Percentiles rank a stretch among this genome's conserved stretches.
Conservation (phyloP, 1,140 invertebrate genomes). For the Zaprionus lachaisei region DNA sequence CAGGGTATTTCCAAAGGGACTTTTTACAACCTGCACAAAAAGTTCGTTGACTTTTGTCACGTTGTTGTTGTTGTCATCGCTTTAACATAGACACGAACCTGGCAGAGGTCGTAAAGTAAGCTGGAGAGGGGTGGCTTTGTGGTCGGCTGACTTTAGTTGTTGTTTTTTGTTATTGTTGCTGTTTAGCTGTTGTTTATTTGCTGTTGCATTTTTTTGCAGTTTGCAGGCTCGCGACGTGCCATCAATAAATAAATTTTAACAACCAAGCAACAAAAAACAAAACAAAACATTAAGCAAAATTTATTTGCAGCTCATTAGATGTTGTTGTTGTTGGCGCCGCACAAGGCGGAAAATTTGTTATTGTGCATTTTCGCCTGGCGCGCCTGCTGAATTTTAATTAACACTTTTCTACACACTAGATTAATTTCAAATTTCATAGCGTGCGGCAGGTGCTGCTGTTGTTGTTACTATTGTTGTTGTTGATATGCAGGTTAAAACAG, state of each 20-base stretch:
- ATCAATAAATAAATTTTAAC: slow-evolving; percentile 65
- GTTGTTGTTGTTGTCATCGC: slow-evolving; percentile 21
- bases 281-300: slow-evolving; percentile 55
- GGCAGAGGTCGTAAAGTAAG: not conserved
- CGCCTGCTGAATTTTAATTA: slow-evolving; percentile 73
- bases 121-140: slow-evolving; percentile 25
- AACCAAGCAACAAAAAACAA: slow-evolving; percentile 21
- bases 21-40: slow-evolving; percentile 51
- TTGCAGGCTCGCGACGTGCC: slow-evolving; percentile 59
- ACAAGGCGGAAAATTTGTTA: slow-evolving; percentile 79
- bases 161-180: slow-evolving; percentile 37
- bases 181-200: slow-evolving; percentile 27
- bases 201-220: slow-evolving; percentile 38
- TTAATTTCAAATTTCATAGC: slow-evolving; percentile 65
- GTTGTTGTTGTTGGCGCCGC: slow-evolving; percentile 32
- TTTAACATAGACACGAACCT: slow-evolving; percentile 49
- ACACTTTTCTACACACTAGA: slow-evolving; percentile 40
- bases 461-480: slow-evolving; percentile 30
- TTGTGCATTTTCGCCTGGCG: slow-evolving; percentile 64
- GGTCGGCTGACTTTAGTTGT: slow-evolving; percentile 58
- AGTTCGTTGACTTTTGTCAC: slow-evolving; percentile 64
- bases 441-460: slow-evolving; percentile 35
- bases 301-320: slow-evolving; percentile 55
- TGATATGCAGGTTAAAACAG: slow-evolving; percentile 75
- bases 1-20: slow-evolving; percentile 39